Base-by-base conservation (phyloP, 2,797 vertebrate genomes). In the Vultur gryphus region DNA sequence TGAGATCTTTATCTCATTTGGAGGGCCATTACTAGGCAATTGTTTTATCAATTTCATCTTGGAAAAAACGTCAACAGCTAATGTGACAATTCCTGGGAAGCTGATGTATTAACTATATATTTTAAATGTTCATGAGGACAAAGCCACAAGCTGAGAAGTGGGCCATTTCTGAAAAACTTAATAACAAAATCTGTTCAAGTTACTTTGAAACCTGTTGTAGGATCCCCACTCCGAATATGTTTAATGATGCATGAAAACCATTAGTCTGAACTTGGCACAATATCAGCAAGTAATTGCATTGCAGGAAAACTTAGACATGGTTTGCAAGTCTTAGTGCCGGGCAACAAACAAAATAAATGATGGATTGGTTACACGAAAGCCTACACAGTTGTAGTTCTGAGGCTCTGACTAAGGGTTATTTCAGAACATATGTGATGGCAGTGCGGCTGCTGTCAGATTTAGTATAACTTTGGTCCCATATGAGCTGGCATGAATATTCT, bases 221-320 rank as follows among this genome's bases (percentile, higher is more conserved):
- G 90, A 97, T 89, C 77, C 66, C 39, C 48, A 54, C 94, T 89
- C 39, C 41, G 48, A 93, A 83, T 95, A 89, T 52, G 75, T 95
- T 97, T 97, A 97, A 95, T 96, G 97, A 96, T 94, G 96, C 85
- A 81, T 94, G 91, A 96, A 97, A 97, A 95, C 87, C 26, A 84
- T 97, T 91, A 95, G 73, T 75, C 65, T 97, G 69, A 75, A 51
- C 58, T 88, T 97, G 91, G 96, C 94, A 96, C 26, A 76, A 15
- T 69, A 77, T 93, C 91, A 88, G 89, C 80, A 87, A 96, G 84
- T 96, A 97, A 97, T 97, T 97, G 88, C 91, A 92, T 90, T 61
- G 95, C 89, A 84, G 57, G 84, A 93, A 96, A 95, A 92, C 69
- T 87, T 88, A 54, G 64, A 54, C 67, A 48, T 97, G 66, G 83